These are phyloP conservation scores for Cavia aperea DNA, from an alignment of 2,113 vertebrate genomes.

Conservation along the genomic window DNA sequence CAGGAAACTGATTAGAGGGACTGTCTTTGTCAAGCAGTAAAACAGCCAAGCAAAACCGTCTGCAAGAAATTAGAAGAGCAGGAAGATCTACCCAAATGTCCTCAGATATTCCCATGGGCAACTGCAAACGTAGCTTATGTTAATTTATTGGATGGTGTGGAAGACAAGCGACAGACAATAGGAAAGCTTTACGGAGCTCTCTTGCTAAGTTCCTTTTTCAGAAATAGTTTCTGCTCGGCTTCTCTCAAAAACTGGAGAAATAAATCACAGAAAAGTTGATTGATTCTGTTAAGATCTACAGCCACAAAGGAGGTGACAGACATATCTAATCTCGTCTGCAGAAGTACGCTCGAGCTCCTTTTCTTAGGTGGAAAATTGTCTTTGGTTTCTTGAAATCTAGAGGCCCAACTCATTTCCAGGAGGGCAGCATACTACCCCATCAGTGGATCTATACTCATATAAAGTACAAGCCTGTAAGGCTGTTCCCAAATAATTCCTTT, in stretches of 20 bases:
- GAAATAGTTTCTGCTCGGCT: slow-evolving; percentile 42
- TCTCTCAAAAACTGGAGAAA: slow-evolving; percentile 36
- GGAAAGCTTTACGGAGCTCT: not conserved
- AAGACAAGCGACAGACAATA: not conserved
- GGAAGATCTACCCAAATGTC: not conserved
- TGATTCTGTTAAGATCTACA: slow-evolving; percentile 35
- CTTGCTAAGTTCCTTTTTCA: slow-evolving; percentile 2
- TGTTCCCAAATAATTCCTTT: not conserved
- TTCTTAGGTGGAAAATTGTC: slow-evolving; percentile 19
- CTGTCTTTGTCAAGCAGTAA: slow-evolving; percentile 4
- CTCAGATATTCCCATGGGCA: not conserved
- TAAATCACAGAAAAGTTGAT: slow-evolving; percentile 52
- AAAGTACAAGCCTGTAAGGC: slow-evolving; percentile 4
- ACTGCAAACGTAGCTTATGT: not conserved
- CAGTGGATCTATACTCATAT: not conserved
- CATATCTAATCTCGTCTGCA: slow-evolving; percentile 22
- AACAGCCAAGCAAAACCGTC: not conserved
- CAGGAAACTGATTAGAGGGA: slow-evolving; percentile 1
- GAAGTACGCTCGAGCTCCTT: not conserved
- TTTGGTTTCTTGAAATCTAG: slow-evolving; percentile 25
- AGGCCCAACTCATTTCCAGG: not conserved
- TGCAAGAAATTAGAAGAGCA: not conserved
- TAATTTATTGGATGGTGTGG: not conserved
- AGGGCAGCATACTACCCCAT: not conserved
- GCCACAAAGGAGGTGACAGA: slow-evolving; percentile 44